Percentiles rank a stretch among this genome's conserved stretches.
Conservation (phyloP, 2,797 vertebrate species). For the Schizothorax lantsangensis region DNA sequence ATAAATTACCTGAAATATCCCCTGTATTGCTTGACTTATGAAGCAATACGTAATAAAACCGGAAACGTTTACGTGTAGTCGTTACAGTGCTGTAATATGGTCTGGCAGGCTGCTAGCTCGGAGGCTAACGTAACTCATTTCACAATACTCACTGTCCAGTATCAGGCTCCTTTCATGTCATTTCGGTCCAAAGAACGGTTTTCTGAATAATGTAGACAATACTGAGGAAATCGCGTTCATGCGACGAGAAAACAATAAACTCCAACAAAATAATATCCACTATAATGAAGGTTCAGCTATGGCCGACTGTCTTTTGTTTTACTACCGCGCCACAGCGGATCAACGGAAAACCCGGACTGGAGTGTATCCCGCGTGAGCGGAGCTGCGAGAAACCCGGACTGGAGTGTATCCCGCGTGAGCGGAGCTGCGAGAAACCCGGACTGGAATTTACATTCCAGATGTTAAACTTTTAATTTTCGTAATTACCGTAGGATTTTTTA, state of each 20-base stretch:
- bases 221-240: neutral
- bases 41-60: neutral
- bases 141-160: constrained; percentile 37
- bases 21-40: neutral
- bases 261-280: neutral
- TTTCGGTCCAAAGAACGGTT: neutral
- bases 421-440: constrained; percentile 19
- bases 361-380: neutral
- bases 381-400: constrained; percentile 32
- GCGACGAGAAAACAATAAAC: neutral
- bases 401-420: neutral
- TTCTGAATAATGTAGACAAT: neutral
- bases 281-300: neutral
- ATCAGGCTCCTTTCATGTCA: neutral
- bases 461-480: neutral
- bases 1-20: neutral
- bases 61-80: neutral
- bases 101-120: neutral
- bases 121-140: neutral
- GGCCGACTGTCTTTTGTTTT: constrained; percentile 61
- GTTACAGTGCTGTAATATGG: neutral
- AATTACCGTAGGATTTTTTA: no score
- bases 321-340: constrained; percentile 56
- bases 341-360: constrained; percentile 37
- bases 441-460: neutral